phyloP scores from a whole-genome alignment of 2,888 invertebrate genomes.

The Orchestes rusci region DNA sequence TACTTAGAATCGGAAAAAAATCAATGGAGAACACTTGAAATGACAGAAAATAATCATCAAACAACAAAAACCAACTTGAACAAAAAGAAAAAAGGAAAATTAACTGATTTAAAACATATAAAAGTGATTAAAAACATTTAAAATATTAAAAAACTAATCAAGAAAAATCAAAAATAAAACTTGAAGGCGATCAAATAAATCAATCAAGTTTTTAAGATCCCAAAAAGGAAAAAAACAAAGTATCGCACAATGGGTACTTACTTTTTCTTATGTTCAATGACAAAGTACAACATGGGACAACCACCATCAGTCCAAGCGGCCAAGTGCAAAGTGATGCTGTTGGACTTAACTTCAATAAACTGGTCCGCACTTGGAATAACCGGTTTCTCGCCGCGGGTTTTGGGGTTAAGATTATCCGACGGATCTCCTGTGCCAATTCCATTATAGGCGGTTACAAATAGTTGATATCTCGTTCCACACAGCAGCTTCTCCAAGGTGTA shows the following conservation, averaged over 20 bases:
- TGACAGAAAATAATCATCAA: too few relatives aligned
- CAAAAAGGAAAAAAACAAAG: too few relatives aligned
- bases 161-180: too few relatives aligned
- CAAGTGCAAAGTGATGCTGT: conserved; percentile 85
- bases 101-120: too few relatives aligned
- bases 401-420: conserved; percentile 80
- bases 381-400: conserved; percentile 90
- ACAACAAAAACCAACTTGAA: too few relatives aligned
- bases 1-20: too few relatives aligned
- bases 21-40: too few relatives aligned
- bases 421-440: conserved; percentile 90
- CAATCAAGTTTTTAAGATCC: too few relatives aligned
- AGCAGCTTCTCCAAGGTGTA: conserved; percentile 80
- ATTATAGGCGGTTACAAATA: conserved; percentile 89
- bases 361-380: conserved; percentile 84
- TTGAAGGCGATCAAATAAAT: too few relatives aligned
- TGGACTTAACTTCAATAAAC: conserved; percentile 89
- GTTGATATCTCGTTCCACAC: conserved; percentile 90
- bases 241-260: conserved; percentile 42
- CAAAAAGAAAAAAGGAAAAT: too few relatives aligned
- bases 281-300: conserved; percentile 92
- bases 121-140: too few relatives aligned
- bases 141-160: too few relatives aligned
- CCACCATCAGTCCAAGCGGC: conserved; percentile 93
- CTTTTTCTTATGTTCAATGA: conserved; percentile 92